These are phyloP conservation scores for Trypoxylus dichotomus DNA, from an alignment of 1,140 invertebrate genomes.

Conservation along the genomic window DNA sequence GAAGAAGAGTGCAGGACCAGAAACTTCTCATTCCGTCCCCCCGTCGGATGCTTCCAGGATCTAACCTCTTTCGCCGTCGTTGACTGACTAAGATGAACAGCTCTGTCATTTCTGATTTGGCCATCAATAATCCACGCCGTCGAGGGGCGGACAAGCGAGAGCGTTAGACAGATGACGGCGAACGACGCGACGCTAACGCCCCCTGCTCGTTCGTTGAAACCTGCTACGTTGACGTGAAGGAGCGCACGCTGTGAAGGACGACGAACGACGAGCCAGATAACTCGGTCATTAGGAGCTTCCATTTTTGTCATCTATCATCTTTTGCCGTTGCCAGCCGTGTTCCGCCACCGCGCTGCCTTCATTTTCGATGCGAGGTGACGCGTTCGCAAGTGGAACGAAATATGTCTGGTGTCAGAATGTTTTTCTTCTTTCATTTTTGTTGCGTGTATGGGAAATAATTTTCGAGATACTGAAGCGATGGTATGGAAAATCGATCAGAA, in stretches of 20 bases:
- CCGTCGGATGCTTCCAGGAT: not conserved
- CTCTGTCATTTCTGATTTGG: conserved; percentile 50
- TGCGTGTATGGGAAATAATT: not conserved
- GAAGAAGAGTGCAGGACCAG: not conserved
- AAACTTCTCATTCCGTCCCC: not conserved
- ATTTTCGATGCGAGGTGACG: not conserved
- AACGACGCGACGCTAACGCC: conserved; percentile 5
- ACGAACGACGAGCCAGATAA: conserved; percentile 38
- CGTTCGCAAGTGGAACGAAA: not conserved
- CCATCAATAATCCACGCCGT: conserved; percentile 47
- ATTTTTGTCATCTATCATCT: conserved; percentile 50
- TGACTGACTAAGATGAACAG: conserved; percentile 50
- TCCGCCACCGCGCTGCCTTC: not conserved
- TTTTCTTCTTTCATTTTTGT: not conserved
- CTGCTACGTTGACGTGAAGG: not conserved
- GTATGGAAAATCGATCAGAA: no score
- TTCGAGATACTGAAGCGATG: not conserved
- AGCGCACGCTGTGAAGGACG: not conserved
- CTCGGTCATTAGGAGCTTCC: conserved; percentile 48
- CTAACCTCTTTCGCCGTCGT: conserved; percentile 23
- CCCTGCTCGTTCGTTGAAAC: not conserved
- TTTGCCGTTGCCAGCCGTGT: conserved; percentile 24
- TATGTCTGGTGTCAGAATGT: not conserved
- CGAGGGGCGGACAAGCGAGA: conserved; percentile 41
- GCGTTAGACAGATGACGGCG: conserved; percentile 1